phyloP scores from a whole-genome alignment of 92 coral and sea anemone genomes.

The Virgularia gustaviana region DNA sequence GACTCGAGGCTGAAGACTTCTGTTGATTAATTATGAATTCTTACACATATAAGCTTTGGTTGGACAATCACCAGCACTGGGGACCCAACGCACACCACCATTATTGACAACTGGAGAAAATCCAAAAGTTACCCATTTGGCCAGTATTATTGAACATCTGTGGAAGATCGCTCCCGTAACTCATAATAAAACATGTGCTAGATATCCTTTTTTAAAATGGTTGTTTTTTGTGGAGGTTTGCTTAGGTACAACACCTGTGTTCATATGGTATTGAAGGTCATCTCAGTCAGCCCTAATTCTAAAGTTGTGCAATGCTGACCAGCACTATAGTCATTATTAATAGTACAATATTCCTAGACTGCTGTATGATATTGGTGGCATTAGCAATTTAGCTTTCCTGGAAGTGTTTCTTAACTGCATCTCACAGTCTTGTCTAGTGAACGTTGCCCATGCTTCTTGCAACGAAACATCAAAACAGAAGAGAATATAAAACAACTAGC shows the following conservation, averaged over 20 bases:
- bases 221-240: not conserved
- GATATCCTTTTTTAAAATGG: not conserved
- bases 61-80: not conserved
- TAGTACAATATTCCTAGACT: not conserved
- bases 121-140: not conserved
- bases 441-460: conserved; percentile 16
- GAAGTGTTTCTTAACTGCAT: not conserved
- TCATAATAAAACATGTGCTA: not conserved
- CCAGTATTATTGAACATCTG: not conserved
- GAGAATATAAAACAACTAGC: not conserved
- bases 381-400: not conserved
- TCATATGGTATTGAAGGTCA: not conserved
- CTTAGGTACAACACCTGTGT: not conserved
- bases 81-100: not conserved
- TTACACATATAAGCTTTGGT: not conserved
- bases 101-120: not conserved
- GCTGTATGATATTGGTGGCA: not conserved
- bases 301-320: not conserved
- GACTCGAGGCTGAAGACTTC: not conserved
- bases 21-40: too few relatives aligned
- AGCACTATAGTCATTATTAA: not conserved
- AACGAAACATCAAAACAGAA: conserved; percentile 2
- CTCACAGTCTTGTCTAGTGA: not conserved
- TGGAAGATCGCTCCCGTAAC: not conserved
- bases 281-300: too few relatives aligned